Conservation (phyloP, 2,113 vertebrate genomes). For the Paedocypris sp. region DNA sequence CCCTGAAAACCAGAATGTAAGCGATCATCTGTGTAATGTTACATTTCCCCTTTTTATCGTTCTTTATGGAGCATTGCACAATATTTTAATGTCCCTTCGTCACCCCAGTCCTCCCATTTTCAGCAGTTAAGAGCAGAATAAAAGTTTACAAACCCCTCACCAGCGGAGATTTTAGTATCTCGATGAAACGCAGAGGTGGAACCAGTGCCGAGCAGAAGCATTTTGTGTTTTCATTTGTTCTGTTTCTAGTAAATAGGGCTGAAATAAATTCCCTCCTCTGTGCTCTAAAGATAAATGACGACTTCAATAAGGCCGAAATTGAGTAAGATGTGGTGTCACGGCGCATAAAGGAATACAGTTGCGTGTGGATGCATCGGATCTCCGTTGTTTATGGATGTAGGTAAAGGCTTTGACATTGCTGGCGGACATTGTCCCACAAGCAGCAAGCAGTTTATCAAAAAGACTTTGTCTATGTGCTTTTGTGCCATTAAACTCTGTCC, state of each 20-base stretch:
- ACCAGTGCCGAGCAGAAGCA: slow-evolving; percentile 18
- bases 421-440: slow-evolving; percentile 9
- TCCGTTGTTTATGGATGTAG: slow-evolving; percentile 42
- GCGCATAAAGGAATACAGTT: slow-evolving; percentile 14
- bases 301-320: slow-evolving; percentile 16
- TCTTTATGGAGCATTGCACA: slow-evolving; percentile 36
- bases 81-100: slow-evolving; percentile 13
- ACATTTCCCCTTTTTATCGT: slow-evolving; percentile 38
- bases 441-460: slow-evolving; percentile 17
- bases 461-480: slow-evolving; percentile 7
- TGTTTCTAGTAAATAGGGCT: slow-evolving; percentile 23
- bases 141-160: slow-evolving; percentile 27
- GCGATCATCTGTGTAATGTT: slow-evolving; percentile 36
- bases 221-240: slow-evolving; percentile 26
- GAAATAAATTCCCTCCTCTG: slow-evolving; percentile 38
- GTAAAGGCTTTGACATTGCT: slow-evolving; percentile 22
- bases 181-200: slow-evolving; percentile 24
- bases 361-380: slow-evolving; percentile 21
- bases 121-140: slow-evolving; percentile 22
- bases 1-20: slow-evolving; percentile 16
- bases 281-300: slow-evolving; percentile 38
- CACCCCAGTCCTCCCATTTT: background rate
- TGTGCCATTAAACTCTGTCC: slow-evolving; percentile 26
- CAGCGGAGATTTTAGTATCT: slow-evolving; percentile 17
- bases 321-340: slow-evolving; percentile 6